These are phyloP conservation scores for Ladona fulva DNA, from an alignment of 1,140 invertebrate genomes.

Conservation along the genomic window DNA sequence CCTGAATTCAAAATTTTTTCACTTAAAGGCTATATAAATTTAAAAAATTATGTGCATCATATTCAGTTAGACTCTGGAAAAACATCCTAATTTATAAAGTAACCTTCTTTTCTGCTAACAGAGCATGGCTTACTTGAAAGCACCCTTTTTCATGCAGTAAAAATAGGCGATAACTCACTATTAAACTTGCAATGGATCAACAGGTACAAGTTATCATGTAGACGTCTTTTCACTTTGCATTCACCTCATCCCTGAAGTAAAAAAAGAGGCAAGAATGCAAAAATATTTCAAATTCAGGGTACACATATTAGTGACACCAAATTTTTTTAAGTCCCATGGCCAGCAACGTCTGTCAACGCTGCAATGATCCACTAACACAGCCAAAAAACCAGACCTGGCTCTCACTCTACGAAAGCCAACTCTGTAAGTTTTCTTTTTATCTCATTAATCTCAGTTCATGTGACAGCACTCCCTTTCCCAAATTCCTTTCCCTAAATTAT, in stretches of 20 bases:
- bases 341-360: not conserved
- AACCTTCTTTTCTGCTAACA: not conserved
- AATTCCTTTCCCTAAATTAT: not conserved
- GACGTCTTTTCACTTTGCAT: not conserved
- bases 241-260: not conserved
- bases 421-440: not conserved
- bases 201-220: constrained; percentile 5
- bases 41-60: constrained; percentile 3
- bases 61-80: not conserved
- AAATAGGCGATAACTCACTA: not conserved
- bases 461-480: not conserved
- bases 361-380: not conserved
- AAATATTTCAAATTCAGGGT: not conserved
- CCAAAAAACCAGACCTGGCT: not conserved
- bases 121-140: not conserved
- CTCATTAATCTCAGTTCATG: not conserved
- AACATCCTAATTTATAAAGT: not conserved
- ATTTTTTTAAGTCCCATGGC: too few relatives aligned
- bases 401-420: not conserved
- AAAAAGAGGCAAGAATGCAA: not conserved
- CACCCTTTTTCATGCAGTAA: not conserved
- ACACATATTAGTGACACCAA: not conserved
- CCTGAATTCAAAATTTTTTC: not conserved
- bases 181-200: not conserved
- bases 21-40: not conserved